A percentile compares a stretch with the other conserved stretches of the same genome.
Conservation (phyloP, 2,888 invertebrate species). For the Acrobasis repandana region DNA sequence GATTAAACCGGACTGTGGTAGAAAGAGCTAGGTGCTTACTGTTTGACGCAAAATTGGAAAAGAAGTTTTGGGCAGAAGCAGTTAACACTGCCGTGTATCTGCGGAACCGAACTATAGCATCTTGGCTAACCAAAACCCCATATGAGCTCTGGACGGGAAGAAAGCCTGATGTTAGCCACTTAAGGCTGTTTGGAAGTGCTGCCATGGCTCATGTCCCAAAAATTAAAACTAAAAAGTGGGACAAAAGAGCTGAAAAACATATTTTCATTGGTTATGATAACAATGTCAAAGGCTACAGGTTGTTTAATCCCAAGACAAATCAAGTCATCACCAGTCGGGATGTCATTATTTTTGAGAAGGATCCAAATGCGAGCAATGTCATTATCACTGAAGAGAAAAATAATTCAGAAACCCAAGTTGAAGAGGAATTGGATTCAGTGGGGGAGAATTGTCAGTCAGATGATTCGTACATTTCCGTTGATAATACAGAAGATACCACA, state of each 20-base stretch:
- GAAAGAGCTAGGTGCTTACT: constrained; percentile 32
- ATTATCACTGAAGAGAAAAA: no score
- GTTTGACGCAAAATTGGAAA: constrained; percentile 31
- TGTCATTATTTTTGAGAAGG: constrained; percentile 15
- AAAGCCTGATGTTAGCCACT: no score
- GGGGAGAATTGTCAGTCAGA: no score
- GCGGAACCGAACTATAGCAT: constrained; percentile 28
- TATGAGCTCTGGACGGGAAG: not conserved
- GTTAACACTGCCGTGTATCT: constrained; percentile 29
- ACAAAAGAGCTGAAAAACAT: constrained; percentile 19
- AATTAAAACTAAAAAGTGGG: constrained; percentile 20
- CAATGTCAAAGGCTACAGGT: constrained; percentile 25
- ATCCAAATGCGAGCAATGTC: no score
- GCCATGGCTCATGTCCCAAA: not conserved
- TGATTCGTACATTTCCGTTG: no score
- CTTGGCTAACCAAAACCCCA: constrained; percentile 33
- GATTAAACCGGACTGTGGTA: constrained; percentile 30
- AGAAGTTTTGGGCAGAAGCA: constrained; percentile 36
- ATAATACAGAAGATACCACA: no score
- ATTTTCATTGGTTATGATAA: constrained; percentile 24
- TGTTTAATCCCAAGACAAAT: constrained; percentile 19
- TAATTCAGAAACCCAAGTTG: no score
- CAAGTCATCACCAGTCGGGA: constrained; percentile 18
- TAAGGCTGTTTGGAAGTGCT: not conserved
- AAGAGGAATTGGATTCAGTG: no score